Base-by-base conservation (phyloP, 2,888 invertebrate species). In the Podotricha telesiphe region DNA sequence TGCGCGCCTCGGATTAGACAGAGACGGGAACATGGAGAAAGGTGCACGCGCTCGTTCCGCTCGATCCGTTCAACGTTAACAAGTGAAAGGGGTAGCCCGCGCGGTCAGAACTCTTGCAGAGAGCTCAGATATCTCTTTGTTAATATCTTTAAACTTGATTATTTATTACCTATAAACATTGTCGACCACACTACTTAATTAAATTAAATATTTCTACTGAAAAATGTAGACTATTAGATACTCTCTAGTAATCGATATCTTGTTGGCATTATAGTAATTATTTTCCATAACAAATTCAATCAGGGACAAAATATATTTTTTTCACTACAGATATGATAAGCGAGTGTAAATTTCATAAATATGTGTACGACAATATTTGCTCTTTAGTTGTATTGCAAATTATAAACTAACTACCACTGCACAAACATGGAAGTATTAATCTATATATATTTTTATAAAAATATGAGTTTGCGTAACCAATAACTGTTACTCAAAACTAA, bases 51-150 rank as follows among this genome's bases (percentile, higher is more conserved):
- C 81, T 83, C 84, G 89, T 88, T 89, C 85, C 86, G 84, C 88
- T 88, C 87, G 85, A 88, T 88, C 86, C 89, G 86, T 79, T 87
- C 80, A 85, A 85, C 84, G 86, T 86, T 86, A 89, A 86, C 85
- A 89, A 92, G 92, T 92, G 92, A 92, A 92, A 92, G 92, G 92
- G 92, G 91, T 89, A 85, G 88, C 85, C 84, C 83, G 81, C 83
- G 83, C 89, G 88, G 87, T 87, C 87, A 89, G 82, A 83, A 81
- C 82, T 82, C 82, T 81, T 78, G 79, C 79, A 76, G 19, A 77
- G 76, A 75, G 78, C 79, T 79, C 74, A 78, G 77, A 84, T 84
- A 85, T 83, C 80, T 83, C 82, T 81, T 78, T 71, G 72, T 73
- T 71, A 78, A 78, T 75, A 79, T 76, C 74, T 72, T 71, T 67